A percentile compares a stretch with the other conserved stretches of the same genome.
phyloP scores from a whole-genome alignment of 2,888 invertebrate species.

The Elegia similella region DNA sequence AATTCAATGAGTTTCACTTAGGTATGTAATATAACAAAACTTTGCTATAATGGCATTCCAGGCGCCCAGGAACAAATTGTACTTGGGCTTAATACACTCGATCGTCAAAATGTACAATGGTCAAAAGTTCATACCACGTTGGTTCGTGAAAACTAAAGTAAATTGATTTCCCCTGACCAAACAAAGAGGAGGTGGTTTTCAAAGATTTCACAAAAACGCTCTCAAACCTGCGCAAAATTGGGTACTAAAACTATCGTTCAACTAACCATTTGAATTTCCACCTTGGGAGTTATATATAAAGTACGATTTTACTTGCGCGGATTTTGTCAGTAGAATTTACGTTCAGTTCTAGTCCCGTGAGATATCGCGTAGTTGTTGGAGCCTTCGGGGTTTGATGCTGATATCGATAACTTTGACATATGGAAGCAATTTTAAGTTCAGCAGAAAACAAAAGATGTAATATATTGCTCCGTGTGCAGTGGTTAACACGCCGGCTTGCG shows the following conservation, averaged over 20 bases:
- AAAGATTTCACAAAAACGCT: background rate
- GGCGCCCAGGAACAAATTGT: too few species aligned
- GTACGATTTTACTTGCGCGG: background rate
- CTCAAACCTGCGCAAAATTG: background rate
- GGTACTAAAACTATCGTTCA: background rate
- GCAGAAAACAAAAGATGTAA: background rate
- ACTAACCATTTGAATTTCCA: background rate
- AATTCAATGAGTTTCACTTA: too few species aligned
- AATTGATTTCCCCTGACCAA: background rate
- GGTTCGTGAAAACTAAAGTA: background rate
- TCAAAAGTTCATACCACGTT: too few species aligned
- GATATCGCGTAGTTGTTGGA: background rate
- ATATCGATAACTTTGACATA: conserved; percentile 4
- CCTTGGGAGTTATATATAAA: background rate
- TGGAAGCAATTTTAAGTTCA: background rate
- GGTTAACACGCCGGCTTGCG: too few species aligned
- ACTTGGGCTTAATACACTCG: too few species aligned
- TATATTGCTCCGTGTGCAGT: too few species aligned
- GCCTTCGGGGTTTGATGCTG: background rate
- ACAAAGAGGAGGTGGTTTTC: background rate
- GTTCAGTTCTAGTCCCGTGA: background rate
- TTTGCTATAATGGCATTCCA: too few species aligned
- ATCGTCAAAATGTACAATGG: too few species aligned
- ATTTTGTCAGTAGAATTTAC: background rate
- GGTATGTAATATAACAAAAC: too few species aligned